Percentiles rank a stretch among this genome's conserved stretches.
Conservation (phyloP, 1,140 invertebrate genomes). For the Platyscapa corneri region DNA sequence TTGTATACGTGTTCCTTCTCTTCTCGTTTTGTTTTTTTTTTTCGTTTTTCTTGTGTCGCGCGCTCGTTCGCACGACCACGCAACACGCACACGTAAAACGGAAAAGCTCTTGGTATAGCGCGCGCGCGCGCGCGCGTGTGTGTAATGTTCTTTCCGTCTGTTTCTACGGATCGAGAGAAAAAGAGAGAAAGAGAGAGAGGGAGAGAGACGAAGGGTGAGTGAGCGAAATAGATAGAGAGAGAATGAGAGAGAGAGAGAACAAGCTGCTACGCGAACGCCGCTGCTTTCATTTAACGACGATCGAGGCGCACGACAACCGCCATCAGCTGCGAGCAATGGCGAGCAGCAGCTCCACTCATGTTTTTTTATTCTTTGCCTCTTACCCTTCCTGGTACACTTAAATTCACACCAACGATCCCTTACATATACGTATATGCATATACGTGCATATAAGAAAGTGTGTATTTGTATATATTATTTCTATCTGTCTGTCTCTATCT, state of each 20-base stretch:
- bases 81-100: background rate
- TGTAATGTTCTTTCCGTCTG: background rate
- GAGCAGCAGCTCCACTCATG: constrained; percentile 28
- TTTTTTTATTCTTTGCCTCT: constrained; percentile 23
- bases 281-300: constrained; percentile 50
- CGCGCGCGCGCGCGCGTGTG: background rate
- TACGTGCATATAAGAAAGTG: background rate
- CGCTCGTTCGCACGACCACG: constrained; percentile 1
- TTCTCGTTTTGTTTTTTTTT: constrained; percentile 13
- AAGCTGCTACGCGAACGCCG: constrained; percentile 36
- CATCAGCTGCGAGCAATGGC: constrained; percentile 57
- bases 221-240: background rate
- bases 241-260: constrained; percentile 10
- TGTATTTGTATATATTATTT: background rate
- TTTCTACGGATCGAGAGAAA: background rate
- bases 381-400: background rate
- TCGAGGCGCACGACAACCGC: constrained; percentile 53
- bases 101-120: background rate
- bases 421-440: background rate
- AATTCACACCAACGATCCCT: background rate
- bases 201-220: background rate
- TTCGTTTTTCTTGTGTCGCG: background rate
- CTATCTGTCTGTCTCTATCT: background rate
- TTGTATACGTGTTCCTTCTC: background rate
- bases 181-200: constrained; percentile 1